Conservation (phyloP, 2,888 invertebrate species). For the Thereva nobilitata region DNA sequence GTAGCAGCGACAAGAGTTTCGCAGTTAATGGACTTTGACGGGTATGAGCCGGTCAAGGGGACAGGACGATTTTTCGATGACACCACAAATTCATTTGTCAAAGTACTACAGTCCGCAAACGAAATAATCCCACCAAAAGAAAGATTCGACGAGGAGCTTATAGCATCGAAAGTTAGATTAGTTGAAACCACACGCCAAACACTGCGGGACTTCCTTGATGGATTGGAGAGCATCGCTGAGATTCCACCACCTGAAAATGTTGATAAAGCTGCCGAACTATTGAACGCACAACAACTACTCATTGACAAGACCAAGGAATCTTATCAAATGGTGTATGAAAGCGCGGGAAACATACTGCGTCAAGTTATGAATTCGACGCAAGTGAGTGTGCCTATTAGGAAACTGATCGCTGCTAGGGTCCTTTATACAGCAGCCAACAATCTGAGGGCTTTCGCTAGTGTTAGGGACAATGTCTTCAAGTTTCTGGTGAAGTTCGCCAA, state of each 20-base stretch:
- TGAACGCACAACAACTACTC: constrained; percentile 24
- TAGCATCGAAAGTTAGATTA: constrained; percentile 18
- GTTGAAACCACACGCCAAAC: constrained; percentile 26
- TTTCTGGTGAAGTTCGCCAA: constrained; percentile 15
- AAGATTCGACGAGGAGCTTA: constrained; percentile 28
- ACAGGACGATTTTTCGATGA: constrained; percentile 26
- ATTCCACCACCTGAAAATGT: constrained; percentile 6
- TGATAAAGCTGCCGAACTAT: constrained; percentile 4
- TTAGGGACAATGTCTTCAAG: constrained; percentile 19
- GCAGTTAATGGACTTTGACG: constrained; percentile 13
- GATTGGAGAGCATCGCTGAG: neutral
- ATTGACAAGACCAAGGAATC: constrained; percentile 32
- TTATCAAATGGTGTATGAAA: constrained; percentile 29
- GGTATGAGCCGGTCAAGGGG: constrained; percentile 12
- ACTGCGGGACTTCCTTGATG: constrained; percentile 25
- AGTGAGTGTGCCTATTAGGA: constrained; percentile 23
- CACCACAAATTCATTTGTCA: constrained; percentile 21
- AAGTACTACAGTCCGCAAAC: constrained; percentile 21
- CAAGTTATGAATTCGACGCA: constrained; percentile 10
- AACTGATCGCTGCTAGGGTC: constrained; percentile 27
- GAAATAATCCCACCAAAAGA: constrained; percentile 13
- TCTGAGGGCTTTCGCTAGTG: constrained; percentile 19
- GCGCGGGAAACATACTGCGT: constrained; percentile 1
- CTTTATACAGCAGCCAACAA: constrained; percentile 21
- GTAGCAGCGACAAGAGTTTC: constrained; percentile 12